Evolutionary conservation across 2,888 invertebrate genomes (phyloP).

Genomic region (Noctua pronuba): DNA sequence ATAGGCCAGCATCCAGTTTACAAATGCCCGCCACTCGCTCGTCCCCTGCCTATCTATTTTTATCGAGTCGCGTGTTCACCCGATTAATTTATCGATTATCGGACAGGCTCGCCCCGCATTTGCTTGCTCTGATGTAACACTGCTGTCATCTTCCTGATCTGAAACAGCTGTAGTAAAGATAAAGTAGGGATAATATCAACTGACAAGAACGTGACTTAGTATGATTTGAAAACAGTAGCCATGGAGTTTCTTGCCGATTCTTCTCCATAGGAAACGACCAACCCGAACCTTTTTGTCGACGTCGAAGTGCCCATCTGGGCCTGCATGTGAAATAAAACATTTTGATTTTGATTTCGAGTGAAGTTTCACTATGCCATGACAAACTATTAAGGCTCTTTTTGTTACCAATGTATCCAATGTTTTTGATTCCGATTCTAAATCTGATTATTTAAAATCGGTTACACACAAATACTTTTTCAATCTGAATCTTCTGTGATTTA

Average conservation of each 20-base stretch:
- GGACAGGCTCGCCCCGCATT: conserved; percentile 52
- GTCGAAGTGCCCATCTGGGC: too few relatives aligned
- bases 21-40: conserved; percentile 31
- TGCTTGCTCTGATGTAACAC: conserved; percentile 52
- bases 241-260: too few relatives aligned
- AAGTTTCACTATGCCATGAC: not conserved
- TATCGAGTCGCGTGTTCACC: conserved; percentile 64
- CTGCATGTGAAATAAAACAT: too few relatives aligned
- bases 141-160: conserved; percentile 45
- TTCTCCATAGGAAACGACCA: too few relatives aligned
- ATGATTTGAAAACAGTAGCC: too few relatives aligned
- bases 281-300: too few relatives aligned
- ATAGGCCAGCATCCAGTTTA: conserved; percentile 49
- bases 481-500: not conserved
- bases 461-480: not conserved
- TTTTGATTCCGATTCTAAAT: not conserved
- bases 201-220: not conserved
- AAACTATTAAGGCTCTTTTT: not conserved
- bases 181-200: not conserved
- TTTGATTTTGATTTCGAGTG: too few relatives aligned
- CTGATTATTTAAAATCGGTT: not conserved
- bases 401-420: not conserved
- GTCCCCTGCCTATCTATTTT: conserved; percentile 62
- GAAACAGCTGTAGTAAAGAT: conserved; percentile 21
- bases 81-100: conserved; percentile 69